Conservation (phyloP, 1,140 invertebrate species). For the Brevipalpus yothersi region DNA sequence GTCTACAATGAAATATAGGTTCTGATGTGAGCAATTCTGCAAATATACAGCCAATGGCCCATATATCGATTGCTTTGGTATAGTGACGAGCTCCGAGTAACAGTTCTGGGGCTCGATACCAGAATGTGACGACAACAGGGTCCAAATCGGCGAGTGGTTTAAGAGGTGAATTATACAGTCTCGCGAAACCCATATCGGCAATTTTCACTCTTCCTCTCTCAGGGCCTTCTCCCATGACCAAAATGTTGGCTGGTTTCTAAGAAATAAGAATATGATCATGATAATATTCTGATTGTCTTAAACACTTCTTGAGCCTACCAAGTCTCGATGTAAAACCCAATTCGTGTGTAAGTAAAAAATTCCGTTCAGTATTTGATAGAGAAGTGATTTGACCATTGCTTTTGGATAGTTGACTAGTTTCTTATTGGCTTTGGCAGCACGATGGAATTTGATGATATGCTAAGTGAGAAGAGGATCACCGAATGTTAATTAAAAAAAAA, state of each 20-base stretch:
- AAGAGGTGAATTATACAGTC: constrained; percentile 89
- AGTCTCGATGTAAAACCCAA: constrained; percentile 95
- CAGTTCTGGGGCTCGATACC: constrained; percentile 94
- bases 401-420: constrained; percentile 87
- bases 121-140: constrained; percentile 98
- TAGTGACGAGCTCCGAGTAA: constrained; percentile 90
- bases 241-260: constrained; percentile 95
- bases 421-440: constrained; percentile 93
- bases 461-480: constrained; percentile 19
- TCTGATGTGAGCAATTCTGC: constrained; percentile 87
- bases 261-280: not conserved
- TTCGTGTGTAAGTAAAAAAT: constrained; percentile 99
- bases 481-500: constrained; percentile 1
- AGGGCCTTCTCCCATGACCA: constrained; percentile 95
- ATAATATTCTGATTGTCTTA: not conserved
- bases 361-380: constrained; percentile 96
- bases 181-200: constrained; percentile 99
- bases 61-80: constrained; percentile 98
- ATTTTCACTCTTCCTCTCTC: constrained; percentile 94
- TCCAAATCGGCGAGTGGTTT: constrained; percentile 94
- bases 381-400: constrained; percentile 88
- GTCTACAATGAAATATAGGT: constrained; percentile 96
- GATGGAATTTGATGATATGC: constrained; percentile 98
- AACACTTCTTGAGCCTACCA: constrained; percentile 32
- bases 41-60: constrained; percentile 99